phyloP scores from a whole-genome alignment of 2,888 invertebrate species.

The Monoplex corrugatus region DNA sequence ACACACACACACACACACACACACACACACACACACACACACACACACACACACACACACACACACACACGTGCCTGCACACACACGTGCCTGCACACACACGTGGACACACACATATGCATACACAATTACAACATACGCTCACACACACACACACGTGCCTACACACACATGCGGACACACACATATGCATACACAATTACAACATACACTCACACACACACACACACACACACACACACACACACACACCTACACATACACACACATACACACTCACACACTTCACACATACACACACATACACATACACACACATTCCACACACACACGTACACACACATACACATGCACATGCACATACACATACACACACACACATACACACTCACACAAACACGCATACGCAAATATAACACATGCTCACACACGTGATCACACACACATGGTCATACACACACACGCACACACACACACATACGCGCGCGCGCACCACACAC shows the following conservation, averaged over 20 bases:
- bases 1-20: background rate
- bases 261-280: too few relatives aligned
- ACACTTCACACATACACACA: too few relatives aligned
- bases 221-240: background rate
- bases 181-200: too few relatives aligned
- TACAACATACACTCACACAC: background rate
- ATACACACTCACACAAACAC: background rate
- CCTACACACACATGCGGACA: too few relatives aligned
- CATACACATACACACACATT: too few relatives aligned
- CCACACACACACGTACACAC: background rate
- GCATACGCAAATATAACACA: background rate
- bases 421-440: too few relatives aligned
- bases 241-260: background rate
- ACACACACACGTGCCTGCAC: background rate
- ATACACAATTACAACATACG: too few relatives aligned
- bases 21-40: background rate
- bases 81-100: background rate
- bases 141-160: too few relatives aligned
- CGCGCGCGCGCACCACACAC: too few relatives aligned
- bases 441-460: too few relatives aligned
- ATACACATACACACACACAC: background rate
- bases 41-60: too few relatives aligned
- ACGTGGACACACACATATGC: background rate
- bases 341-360: background rate
- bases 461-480: conserved; percentile 17